Percentiles rank a stretch among this genome's conserved stretches.
phyloP scores from a whole-genome alignment of 2,113 vertebrate genomes.

The Sphaerodactylus townsendi region DNA sequence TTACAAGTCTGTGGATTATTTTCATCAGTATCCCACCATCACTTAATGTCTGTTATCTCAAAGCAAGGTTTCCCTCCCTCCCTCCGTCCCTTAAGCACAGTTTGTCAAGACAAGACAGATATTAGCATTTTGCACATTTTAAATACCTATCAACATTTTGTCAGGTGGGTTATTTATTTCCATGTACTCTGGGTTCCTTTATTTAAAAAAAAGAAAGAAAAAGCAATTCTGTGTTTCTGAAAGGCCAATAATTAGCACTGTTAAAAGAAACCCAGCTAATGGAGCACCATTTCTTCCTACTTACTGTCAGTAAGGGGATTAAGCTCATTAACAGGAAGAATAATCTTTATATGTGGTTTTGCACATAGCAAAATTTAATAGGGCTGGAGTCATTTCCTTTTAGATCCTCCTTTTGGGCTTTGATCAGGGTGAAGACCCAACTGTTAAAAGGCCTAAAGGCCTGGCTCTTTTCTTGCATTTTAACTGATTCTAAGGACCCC shows the following conservation, averaged over 20 bases:
- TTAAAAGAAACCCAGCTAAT: neutral
- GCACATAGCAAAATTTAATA: neutral
- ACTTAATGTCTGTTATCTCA: neutral
- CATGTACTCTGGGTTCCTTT: neutral
- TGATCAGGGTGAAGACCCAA: neutral
- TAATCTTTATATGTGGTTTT: neutral
- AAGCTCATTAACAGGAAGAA: neutral
- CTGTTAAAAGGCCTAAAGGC: neutral
- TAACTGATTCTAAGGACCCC: too few species aligned
- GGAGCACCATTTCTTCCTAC: neutral
- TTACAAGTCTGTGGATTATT: neutral
- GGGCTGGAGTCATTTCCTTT: neutral
- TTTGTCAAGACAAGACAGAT: too few species aligned
- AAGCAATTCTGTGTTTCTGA: neutral
- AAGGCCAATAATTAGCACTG: neutral
- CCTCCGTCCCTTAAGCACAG: too few species aligned
- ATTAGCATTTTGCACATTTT: neutral
- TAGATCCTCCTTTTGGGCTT: neutral
- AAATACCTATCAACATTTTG: neutral
- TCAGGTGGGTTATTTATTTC: neutral
- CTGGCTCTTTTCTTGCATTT: neutral
- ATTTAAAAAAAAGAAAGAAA: neutral
- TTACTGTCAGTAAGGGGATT: constrained; percentile 9
- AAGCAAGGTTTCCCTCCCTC: neutral
- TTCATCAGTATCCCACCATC: neutral